phyloP scores from a whole-genome alignment of 1,140 invertebrate genomes.

The Spodoptera frugiperda region DNA sequence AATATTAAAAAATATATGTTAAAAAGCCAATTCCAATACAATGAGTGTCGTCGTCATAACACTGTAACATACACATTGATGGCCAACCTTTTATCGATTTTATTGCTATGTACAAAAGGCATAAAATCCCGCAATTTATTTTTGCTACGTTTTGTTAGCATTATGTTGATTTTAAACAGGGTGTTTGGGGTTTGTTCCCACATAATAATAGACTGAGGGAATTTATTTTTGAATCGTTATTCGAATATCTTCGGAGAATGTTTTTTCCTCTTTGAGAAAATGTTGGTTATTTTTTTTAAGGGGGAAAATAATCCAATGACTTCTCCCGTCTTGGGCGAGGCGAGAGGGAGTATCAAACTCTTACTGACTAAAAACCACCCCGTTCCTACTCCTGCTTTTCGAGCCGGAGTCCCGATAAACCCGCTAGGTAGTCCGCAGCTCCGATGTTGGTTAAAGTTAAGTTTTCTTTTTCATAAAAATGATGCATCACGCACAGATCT shows the following conservation, averaged over 20 bases:
- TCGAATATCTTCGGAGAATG: not conserved
- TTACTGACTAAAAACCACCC: too few relatives aligned
- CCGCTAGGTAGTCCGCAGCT: too few relatives aligned
- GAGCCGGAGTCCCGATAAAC: too few relatives aligned
- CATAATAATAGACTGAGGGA: not conserved
- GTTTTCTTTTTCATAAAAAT: too few relatives aligned
- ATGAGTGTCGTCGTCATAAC: conserved; percentile 27
- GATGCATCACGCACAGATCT: too few relatives aligned
- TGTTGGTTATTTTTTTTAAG: too few relatives aligned
- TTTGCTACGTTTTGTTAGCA: not conserved
- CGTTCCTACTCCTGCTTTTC: too few relatives aligned
- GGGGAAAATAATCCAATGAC: too few relatives aligned
- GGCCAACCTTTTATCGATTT: conserved; percentile 35
- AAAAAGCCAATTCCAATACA: conserved; percentile 35
- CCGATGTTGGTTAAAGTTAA: too few relatives aligned
- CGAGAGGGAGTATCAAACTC: too few relatives aligned
- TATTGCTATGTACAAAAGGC: conserved; percentile 30
- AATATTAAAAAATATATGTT: not conserved
- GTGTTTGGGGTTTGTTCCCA: not conserved
- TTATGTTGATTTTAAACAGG: conserved; percentile 5
- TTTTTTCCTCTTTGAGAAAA: too few relatives aligned
- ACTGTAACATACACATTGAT: conserved; percentile 4
- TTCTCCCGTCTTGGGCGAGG: too few relatives aligned
- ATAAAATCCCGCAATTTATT: conserved; percentile 29
- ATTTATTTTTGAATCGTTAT: conserved; percentile 1